phyloP scores from a whole-genome alignment of 2,797 vertebrate genomes.

The Epinephelus malabaricus region DNA sequence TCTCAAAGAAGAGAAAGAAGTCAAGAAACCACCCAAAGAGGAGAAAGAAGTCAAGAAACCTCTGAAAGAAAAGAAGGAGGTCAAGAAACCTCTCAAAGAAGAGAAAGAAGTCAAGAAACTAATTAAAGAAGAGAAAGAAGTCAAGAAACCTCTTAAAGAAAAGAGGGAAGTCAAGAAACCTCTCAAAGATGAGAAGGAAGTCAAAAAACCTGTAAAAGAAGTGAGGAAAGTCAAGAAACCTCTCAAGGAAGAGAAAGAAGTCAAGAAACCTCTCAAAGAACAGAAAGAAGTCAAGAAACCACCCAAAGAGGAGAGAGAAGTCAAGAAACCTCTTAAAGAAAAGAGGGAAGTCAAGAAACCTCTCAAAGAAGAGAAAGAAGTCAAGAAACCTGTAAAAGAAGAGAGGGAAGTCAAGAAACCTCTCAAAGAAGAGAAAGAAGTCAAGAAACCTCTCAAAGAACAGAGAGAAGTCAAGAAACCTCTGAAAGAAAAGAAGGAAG shows the following conservation, averaged over 20 bases:
- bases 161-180: neutral
- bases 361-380: neutral
- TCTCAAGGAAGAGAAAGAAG: neutral
- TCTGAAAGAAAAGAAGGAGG: accelerated
- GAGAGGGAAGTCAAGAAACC: neutral
- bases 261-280: neutral
- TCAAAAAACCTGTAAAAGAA: neutral
- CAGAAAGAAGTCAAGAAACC: neutral
- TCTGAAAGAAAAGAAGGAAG: neutral
- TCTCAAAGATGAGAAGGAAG: neutral
- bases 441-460: neutral
- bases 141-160: accelerated
- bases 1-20: slow-evolving; percentile 26
- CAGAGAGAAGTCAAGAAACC: neutral
- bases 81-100: neutral
- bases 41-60: neutral
- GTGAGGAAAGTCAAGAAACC: neutral
- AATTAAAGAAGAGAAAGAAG: neutral
- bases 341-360: neutral
- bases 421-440: neutral
- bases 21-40: neutral
- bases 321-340: neutral
- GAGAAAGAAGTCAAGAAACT: slow-evolving; percentile 12
- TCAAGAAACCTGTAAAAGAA: neutral
- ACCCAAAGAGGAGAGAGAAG: neutral